Percentiles rank a stretch among this genome's conserved stretches.
phyloP scores from a whole-genome alignment of 64 coral and sea anemone genomes.

The Trachythela sp. region DNA sequence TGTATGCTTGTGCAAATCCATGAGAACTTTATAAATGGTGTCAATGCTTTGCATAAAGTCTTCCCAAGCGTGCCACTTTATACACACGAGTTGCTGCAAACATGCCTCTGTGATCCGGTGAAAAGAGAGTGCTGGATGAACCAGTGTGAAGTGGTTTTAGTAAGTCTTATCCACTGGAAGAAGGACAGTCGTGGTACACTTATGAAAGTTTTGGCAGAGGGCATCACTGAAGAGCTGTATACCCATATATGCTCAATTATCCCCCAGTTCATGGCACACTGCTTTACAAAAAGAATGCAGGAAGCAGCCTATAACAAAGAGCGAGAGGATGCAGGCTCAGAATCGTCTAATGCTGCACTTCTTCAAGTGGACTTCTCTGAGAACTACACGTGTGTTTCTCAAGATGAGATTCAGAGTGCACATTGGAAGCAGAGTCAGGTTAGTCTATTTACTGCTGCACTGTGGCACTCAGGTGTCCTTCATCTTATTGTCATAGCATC shows the following conservation, averaged over 20 bases:
- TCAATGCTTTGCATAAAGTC: slow-evolving; percentile 54
- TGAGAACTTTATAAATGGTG: slow-evolving; percentile 57
- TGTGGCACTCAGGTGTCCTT: slow-evolving; percentile 29
- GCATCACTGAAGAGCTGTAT: slow-evolving; percentile 40
- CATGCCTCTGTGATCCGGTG: slow-evolving; percentile 46
- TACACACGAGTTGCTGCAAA: slow-evolving; percentile 29
- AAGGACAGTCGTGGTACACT: slow-evolving; percentile 39
- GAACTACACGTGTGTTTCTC: slow-evolving; percentile 49
- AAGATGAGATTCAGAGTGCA: slow-evolving; percentile 50
- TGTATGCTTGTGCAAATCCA: slow-evolving; percentile 44
- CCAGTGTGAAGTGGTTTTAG: slow-evolving; percentile 33
- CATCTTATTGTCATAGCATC: slow-evolving; percentile 52
- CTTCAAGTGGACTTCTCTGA: slow-evolving; percentile 54
- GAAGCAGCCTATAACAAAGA: slow-evolving; percentile 42
- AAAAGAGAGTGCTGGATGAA: slow-evolving; percentile 54
- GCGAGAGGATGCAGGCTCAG: slow-evolving; percentile 30
- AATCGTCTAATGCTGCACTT: slow-evolving; percentile 38
- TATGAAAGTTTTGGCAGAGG: slow-evolving; percentile 39
- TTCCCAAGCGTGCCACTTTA: too few relatives aligned
- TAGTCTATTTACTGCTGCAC: slow-evolving; percentile 16
- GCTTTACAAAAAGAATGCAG: slow-evolving; percentile 48
- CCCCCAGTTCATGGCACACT: neutral
- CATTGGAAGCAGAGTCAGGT: slow-evolving; percentile 53
- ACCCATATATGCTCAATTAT: slow-evolving; percentile 27
- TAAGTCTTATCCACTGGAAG: slow-evolving; percentile 40